phyloP scores from a whole-genome alignment of 1,140 invertebrate species.

The Propsilocerus akamusi region DNA sequence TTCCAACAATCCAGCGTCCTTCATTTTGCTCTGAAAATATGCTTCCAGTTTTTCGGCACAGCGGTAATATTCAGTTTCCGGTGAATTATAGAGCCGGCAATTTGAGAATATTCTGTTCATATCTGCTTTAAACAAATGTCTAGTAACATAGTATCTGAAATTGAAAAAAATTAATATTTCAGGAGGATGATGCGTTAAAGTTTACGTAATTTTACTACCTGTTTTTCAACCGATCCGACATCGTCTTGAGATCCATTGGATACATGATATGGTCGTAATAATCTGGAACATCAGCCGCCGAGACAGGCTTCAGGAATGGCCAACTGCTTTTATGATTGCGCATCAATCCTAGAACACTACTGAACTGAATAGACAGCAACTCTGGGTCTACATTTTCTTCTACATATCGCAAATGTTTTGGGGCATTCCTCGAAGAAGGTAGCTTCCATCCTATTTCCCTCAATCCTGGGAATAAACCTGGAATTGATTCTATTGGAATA shows the following conservation, averaged over 20 bases:
- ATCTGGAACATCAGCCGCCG: slow-evolving; percentile 79
- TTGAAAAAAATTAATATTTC: not conserved
- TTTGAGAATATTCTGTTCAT: slow-evolving; percentile 95
- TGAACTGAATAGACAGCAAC: slow-evolving; percentile 45
- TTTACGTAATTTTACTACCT: too few species aligned
- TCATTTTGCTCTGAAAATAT: slow-evolving; percentile 85
- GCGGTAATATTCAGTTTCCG: slow-evolving; percentile 81
- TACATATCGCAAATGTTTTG: slow-evolving; percentile 33
- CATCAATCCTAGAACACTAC: slow-evolving; percentile 57
- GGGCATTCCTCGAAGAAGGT: slow-evolving; percentile 40
- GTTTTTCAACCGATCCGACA: slow-evolving; percentile 50
- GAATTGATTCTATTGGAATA: slow-evolving; percentile 79
- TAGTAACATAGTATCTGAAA: slow-evolving; percentile 66
- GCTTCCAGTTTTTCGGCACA: slow-evolving; percentile 85
- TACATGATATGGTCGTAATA: slow-evolving; percentile 97
- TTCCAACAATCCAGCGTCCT: slow-evolving; percentile 72
- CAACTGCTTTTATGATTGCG: slow-evolving; percentile 69
- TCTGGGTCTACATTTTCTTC: slow-evolving; percentile 57
- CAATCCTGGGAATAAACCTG: slow-evolving; percentile 53
- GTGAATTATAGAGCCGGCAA: slow-evolving; percentile 83
- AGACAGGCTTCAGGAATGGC: slow-evolving; percentile 89
- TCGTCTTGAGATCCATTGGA: slow-evolving; percentile 91
- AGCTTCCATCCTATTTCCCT: slow-evolving; percentile 59
- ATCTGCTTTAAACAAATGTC: slow-evolving; percentile 81
- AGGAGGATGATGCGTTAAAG: too few species aligned